These are phyloP conservation scores for Acrossocheilus fasciatus DNA, from an alignment of 2,797 vertebrate species.

Conservation along the genomic window DNA sequence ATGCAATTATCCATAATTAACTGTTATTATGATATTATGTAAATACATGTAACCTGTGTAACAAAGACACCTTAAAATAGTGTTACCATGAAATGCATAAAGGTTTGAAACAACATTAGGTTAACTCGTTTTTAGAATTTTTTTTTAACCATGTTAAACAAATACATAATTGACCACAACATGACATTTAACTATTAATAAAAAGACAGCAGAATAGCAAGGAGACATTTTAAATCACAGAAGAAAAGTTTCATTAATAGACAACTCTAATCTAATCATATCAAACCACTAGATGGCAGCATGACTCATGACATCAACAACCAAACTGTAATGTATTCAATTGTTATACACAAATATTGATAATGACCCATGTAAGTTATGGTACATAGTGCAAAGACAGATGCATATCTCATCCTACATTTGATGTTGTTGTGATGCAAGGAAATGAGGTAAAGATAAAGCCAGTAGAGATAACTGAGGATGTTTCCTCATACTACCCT, in stretches of 20 bases:
- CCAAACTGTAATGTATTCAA: not conserved
- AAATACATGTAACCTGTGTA: not conserved
- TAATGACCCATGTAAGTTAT: not conserved
- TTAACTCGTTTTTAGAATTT: not conserved
- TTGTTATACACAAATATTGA: not conserved
- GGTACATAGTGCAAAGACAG: not conserved
- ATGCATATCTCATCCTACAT: not conserved
- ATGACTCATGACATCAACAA: conserved; percentile 46
- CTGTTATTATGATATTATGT: not conserved
- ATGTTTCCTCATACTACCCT: not conserved
- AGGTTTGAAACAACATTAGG: not conserved
- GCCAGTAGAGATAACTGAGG: not conserved
- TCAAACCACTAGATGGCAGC: conserved; percentile 80
- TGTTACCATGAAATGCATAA: not conserved
- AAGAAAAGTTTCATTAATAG: not conserved
- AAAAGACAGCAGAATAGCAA: not conserved
- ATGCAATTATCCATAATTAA: not conserved
- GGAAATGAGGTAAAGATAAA: not conserved
- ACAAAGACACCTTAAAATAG: not conserved
- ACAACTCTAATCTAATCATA: not conserved
- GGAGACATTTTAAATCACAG: not conserved
- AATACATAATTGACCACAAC: not conserved
- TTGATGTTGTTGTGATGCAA: not conserved
- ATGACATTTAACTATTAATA: not conserved
- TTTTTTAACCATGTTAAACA: not conserved